phyloP scores from a whole-genome alignment of 2,888 invertebrate genomes.

The Selenia dentaria region DNA sequence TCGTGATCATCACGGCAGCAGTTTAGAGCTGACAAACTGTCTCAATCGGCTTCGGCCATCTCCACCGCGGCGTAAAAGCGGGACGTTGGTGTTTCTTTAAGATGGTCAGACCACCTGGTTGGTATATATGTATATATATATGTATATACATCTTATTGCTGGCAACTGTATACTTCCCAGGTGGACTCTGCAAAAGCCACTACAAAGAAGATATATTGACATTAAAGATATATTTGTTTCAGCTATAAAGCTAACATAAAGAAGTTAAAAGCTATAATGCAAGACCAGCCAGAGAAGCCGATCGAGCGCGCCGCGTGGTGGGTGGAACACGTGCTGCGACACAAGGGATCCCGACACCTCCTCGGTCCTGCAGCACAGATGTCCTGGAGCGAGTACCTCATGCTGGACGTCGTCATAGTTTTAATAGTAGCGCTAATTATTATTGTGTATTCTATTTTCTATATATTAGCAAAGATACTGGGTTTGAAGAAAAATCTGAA shows the following conservation, averaged over 20 bases:
- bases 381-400: constrained; percentile 32
- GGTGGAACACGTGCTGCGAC: constrained; percentile 44
- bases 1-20: no score
- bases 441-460: not conserved
- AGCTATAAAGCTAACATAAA: constrained; percentile 30
- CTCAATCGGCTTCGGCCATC: no score
- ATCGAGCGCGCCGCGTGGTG: constrained; percentile 45
- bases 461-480: not conserved
- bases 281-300: constrained; percentile 39
- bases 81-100: no score
- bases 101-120: no score
- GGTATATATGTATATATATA: no score
- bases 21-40: no score
- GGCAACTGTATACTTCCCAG: no score
- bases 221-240: not conserved
- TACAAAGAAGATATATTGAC: no score
- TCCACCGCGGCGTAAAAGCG: no score
- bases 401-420: constrained; percentile 21
- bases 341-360: constrained; percentile 41
- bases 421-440: not conserved
- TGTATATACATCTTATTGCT: no score
- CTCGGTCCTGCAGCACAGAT: constrained; percentile 38
- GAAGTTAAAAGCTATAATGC: constrained; percentile 30
- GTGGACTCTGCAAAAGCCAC: no score
- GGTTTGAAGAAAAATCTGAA: no score